These are phyloP conservation scores for Cataglyphis cursor DNA, from an alignment of 2,888 invertebrate species.

Conservation along the genomic window DNA sequence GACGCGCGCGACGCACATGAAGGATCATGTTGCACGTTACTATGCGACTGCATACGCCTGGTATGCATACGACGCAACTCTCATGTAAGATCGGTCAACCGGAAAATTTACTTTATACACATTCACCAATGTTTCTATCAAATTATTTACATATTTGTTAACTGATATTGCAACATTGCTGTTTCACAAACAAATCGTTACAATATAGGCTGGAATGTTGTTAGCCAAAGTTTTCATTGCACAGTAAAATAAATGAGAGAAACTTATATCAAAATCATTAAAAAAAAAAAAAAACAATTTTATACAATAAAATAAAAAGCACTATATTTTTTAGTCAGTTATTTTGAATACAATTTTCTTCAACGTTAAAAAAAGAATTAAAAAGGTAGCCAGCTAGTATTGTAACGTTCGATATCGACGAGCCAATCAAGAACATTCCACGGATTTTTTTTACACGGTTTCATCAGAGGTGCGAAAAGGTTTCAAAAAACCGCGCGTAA, in stretches of 20 bases:
- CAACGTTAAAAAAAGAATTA: conserved; percentile 3
- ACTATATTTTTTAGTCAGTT: background rate
- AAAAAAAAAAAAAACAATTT: background rate
- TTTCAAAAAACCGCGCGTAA: background rate
- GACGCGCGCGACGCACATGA: conserved; percentile 1
- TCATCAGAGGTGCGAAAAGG: conserved; percentile 12
- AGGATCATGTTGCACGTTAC: conserved; percentile 50
- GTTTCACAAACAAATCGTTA: background rate
- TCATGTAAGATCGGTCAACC: conserved; percentile 42
- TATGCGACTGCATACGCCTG: conserved; percentile 45
- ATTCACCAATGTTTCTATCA: conserved; percentile 3
- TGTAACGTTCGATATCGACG: conserved; percentile 24
- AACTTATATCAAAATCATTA: background rate
- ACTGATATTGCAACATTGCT: background rate
- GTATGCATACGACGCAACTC: conserved; percentile 38
- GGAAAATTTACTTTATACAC: conserved; percentile 28
- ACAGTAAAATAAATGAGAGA: background rate
- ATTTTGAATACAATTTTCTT: conserved; percentile 12
- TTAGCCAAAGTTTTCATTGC: background rate
- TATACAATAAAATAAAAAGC: background rate
- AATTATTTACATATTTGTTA: background rate
- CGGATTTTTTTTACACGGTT: conserved; percentile 28
- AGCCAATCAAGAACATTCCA: conserved; percentile 19
- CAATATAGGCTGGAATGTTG: background rate
- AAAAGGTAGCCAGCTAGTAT: conserved; percentile 4